Evolutionary conservation across 2,888 invertebrate genomes (phyloP).

Genomic region (Uropetala carovei): DNA sequence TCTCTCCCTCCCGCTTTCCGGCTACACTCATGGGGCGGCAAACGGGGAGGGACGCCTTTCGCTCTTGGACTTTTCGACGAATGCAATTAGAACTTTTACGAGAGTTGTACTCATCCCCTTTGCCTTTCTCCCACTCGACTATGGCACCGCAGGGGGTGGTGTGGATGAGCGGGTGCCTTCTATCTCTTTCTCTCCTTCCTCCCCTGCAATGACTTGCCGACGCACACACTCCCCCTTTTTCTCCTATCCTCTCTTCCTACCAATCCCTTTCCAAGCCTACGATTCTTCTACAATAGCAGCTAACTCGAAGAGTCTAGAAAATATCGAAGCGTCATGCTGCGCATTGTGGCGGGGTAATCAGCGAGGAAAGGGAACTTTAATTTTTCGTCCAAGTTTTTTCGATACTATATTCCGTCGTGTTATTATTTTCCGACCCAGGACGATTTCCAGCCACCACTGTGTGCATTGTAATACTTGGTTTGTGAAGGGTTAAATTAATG

Average conservation of each 20-base stretch:
- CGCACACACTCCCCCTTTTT: background rate
- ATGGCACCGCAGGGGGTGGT: conserved; percentile 26
- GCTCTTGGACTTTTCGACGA: conserved; percentile 60
- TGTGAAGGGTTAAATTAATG: too few relatives aligned
- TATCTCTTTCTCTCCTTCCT: background rate
- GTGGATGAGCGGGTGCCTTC: background rate
- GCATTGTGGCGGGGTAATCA: background rate
- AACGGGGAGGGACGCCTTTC: conserved; percentile 31
- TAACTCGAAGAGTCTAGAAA: background rate
- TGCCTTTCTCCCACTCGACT: conserved; percentile 23
- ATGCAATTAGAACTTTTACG: conserved; percentile 64
- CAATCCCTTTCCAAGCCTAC: background rate
- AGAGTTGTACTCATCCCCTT: conserved; percentile 56
- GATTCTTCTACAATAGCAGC: background rate
- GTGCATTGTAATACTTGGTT: too few relatives aligned
- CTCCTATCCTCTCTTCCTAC: too few relatives aligned
- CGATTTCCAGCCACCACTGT: too few relatives aligned
- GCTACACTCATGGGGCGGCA: background rate
- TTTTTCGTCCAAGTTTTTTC: background rate
- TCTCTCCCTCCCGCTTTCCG: background rate
- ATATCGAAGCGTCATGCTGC: background rate
- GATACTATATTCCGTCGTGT: too few relatives aligned
- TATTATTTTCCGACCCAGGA: too few relatives aligned
- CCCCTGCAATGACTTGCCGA: conserved; percentile 18
- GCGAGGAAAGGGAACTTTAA: background rate